A percentile compares a stretch with the other conserved stretches of the same genome.
Evolutionary conservation across 2,888 invertebrate species (phyloP).

Genomic region (Aethes cnicana): DNA sequence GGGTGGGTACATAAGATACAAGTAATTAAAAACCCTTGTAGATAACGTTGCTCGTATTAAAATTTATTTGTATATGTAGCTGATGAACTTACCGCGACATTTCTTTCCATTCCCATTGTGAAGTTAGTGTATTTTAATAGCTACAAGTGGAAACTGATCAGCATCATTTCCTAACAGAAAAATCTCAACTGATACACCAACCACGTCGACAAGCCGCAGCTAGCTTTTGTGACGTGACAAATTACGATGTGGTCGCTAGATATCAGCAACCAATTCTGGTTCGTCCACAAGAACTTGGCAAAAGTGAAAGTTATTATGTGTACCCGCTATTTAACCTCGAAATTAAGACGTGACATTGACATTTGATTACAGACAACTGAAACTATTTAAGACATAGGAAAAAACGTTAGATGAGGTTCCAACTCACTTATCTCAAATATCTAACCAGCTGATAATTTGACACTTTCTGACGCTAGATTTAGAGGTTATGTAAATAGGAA

Average conservation of each 20-base stretch:
- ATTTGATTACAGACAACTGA: neutral
- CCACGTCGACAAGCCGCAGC: conserved; percentile 17
- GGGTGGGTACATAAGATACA: no score
- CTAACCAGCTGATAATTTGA: conserved; percentile 20
- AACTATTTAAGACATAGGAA: neutral
- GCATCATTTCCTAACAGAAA: conserved; percentile 13
- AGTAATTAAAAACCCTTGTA: no score
- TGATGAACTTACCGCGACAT: conserved; percentile 54
- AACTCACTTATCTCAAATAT: neutral
- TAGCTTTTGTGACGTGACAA: conserved; percentile 10
- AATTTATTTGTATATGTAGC: no score
- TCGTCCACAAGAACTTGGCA: conserved; percentile 7
- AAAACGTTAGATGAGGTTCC: conserved; percentile 1
- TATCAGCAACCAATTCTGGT: conserved; percentile 1
- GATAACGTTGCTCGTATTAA: no score
- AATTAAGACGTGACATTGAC: neutral
- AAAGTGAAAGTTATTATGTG: conserved; percentile 24
- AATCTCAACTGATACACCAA: neutral
- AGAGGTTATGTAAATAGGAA: conserved; percentile 24
- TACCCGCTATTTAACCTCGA: conserved; percentile 21
- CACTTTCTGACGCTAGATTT: conserved; percentile 1
- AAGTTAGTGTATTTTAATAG: neutral
- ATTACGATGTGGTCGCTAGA: conserved; percentile 1
- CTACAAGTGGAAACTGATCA: neutral
- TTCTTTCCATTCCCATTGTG: conserved; percentile 67